These are phyloP conservation scores for Drosophila nigromelanica DNA, from an alignment of 1,140 invertebrate genomes.

Conservation along the genomic window DNA sequence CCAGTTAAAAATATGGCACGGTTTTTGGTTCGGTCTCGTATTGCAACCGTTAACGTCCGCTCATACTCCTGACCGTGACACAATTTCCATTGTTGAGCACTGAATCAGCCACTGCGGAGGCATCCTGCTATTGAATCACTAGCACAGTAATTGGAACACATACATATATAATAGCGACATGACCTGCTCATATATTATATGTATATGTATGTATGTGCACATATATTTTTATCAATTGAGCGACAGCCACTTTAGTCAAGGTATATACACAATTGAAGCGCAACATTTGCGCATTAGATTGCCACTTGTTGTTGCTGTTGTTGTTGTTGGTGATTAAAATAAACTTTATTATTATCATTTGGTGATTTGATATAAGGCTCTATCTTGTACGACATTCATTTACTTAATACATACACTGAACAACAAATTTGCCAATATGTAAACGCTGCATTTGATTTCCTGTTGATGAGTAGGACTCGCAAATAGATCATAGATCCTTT, in stretches of 20 bases:
- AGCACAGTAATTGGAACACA: constrained; percentile 15
- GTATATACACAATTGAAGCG: constrained; percentile 20
- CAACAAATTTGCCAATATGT: constrained; percentile 18
- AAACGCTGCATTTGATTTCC: neutral
- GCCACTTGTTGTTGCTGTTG: constrained; percentile 8
- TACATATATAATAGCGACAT: neutral
- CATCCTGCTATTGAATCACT: constrained; percentile 25
- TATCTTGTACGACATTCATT: constrained; percentile 44
- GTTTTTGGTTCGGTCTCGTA: constrained; percentile 40
- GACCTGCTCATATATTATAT: constrained; percentile 12
- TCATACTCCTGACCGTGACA: constrained; percentile 78
- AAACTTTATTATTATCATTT: constrained; percentile 51
- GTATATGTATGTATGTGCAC: constrained; percentile 5
- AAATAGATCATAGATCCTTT: neutral
- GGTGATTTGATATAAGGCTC: constrained; percentile 63
- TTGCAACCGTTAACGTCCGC: constrained; percentile 29
- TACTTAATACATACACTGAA: constrained; percentile 14
- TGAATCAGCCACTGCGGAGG: constrained; percentile 28
- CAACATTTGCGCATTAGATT: constrained; percentile 6
- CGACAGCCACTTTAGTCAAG: constrained; percentile 20
- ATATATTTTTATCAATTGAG: constrained; percentile 36
- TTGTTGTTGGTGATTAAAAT: constrained; percentile 43
- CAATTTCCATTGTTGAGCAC: constrained; percentile 69
- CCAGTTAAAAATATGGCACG: constrained; percentile 54
- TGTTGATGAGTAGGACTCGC: neutral